These are phyloP conservation scores for Cantharis rustica DNA, from an alignment of 2,888 invertebrate genomes.

Conservation along the genomic window DNA sequence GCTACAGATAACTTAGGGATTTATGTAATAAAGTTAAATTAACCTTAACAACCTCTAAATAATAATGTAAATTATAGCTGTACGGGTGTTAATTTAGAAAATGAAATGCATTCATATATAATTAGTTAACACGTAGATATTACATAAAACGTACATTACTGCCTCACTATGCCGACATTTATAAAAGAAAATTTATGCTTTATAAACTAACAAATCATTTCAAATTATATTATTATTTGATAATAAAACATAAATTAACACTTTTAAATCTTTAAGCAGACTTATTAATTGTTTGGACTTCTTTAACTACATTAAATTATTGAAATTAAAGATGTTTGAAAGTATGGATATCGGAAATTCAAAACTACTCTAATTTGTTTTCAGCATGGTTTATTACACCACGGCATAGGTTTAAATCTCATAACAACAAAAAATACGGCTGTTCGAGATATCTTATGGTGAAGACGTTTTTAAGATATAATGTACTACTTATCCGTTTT, in stretches of 20 bases:
- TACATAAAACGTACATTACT: not conserved
- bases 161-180: not conserved
- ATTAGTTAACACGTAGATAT: not conserved
- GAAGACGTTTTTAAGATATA: not conserved
- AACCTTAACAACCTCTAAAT: not conserved
- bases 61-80: not conserved
- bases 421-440: not conserved
- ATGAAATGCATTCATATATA: not conserved
- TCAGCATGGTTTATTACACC: not conserved
- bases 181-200: not conserved
- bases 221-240: not conserved
- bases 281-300: not conserved
- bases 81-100: not conserved
- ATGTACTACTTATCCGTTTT: not conserved
- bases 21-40: not conserved
- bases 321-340: too few species aligned
- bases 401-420: not conserved
- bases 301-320: too few species aligned
- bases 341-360: not conserved
- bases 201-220: not conserved
- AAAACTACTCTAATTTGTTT: not conserved
- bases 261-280: not conserved
- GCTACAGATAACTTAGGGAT: not conserved
- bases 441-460: not conserved
- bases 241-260: too few species aligned